These are phyloP conservation scores for Heliconius ismenius DNA, from an alignment of 2,888 invertebrate genomes.

Conservation along the genomic window DNA sequence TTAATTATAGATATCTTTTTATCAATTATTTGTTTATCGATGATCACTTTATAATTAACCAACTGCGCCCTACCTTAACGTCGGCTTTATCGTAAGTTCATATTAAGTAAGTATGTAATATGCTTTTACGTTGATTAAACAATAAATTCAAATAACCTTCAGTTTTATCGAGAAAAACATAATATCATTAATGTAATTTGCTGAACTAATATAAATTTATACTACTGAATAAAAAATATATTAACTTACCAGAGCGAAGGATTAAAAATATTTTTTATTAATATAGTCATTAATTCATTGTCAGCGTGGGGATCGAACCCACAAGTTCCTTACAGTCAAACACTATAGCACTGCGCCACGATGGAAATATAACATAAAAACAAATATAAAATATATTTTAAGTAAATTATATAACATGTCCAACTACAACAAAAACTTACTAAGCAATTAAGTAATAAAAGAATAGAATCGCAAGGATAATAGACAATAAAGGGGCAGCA, in stretches of 20 bases:
- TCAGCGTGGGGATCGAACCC: no score
- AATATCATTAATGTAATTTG: background rate
- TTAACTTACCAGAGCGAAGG: background rate
- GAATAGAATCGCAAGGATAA: slow-evolving; percentile 39
- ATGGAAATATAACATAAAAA: background rate
- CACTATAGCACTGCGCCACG: background rate
- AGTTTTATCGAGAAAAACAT: background rate
- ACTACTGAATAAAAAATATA: background rate
- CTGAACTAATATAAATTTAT: background rate
- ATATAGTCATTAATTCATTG: no score
- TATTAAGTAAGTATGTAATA: background rate
- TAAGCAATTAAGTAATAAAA: slow-evolving; percentile 33
- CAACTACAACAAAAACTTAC: background rate
- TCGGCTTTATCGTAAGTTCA: background rate
- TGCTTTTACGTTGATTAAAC: background rate
- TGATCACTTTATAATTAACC: background rate
- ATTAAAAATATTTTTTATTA: no score
- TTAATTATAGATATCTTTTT: no score
- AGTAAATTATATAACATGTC: background rate
- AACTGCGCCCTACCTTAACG: background rate
- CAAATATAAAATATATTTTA: background rate
- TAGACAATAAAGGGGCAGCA: slow-evolving; percentile 37
- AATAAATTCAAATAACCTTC: background rate
- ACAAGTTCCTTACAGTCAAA: background rate
- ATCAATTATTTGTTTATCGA: no score